Conservation (phyloP, 37 sponge, comb jelly and placozoan genomes). For the Cladorhizidae sp. region DNA sequence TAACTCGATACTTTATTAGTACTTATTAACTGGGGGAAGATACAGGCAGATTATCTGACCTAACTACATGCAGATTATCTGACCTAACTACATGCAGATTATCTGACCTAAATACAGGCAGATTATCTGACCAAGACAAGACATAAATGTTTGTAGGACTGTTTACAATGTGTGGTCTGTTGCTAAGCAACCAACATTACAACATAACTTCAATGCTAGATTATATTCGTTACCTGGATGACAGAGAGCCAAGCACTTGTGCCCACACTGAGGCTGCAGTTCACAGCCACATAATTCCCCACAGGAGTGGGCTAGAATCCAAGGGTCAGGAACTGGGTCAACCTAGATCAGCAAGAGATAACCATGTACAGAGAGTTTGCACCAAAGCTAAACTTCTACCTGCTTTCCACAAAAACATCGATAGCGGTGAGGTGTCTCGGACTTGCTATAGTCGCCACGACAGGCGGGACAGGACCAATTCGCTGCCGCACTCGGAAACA, state of each 20-base stretch:
- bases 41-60: too few relatives aligned
- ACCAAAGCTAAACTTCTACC: too few relatives aligned
- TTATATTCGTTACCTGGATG: constrained; percentile 79
- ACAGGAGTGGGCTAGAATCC: constrained; percentile 95
- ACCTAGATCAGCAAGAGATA: constrained; percentile 13
- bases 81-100: too few relatives aligned
- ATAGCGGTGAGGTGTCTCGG: constrained; percentile 64
- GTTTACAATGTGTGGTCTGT: too few relatives aligned
- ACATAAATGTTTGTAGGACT: too few relatives aligned
- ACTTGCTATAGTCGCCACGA: constrained; percentile 60
- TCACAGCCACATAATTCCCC: constrained; percentile 83
- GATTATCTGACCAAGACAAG: too few relatives aligned
- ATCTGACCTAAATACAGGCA: too few relatives aligned
- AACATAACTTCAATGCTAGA: not conserved
- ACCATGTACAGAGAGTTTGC: too few relatives aligned
- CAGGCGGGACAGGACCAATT: constrained; percentile 81
- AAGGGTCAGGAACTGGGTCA: constrained; percentile 85
- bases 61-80: too few relatives aligned
- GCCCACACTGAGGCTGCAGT: constrained; percentile 84
- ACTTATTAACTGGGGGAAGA: too few relatives aligned
- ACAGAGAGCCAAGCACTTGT: constrained; percentile 86
- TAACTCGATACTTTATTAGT: too few relatives aligned
- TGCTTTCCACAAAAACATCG: constrained; percentile 85
- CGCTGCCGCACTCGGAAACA: constrained; percentile 58
- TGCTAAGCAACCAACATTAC: not conserved